Percentiles rank a stretch among this genome's conserved stretches.
Conservation (phyloP, 2,888 invertebrate genomes). For the Synanthedon myopaeformis region DNA sequence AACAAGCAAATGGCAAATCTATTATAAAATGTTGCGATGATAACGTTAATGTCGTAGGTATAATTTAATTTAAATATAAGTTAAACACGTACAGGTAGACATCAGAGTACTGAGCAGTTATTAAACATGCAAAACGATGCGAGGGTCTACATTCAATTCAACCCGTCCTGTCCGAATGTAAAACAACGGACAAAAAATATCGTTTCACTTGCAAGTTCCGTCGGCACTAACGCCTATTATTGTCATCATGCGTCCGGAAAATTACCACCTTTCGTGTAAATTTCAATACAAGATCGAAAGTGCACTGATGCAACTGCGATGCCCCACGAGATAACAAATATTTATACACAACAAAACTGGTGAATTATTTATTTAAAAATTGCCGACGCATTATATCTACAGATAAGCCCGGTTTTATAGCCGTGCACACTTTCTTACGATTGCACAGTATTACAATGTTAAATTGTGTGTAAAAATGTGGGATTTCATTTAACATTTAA, state of each 20-base stretch:
- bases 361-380: not conserved
- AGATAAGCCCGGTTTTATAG: constrained; percentile 20
- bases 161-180: constrained; percentile 28
- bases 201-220: constrained; percentile 21
- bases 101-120: constrained; percentile 29
- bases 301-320: constrained; percentile 15
- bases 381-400: constrained; percentile 31
- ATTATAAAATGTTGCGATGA: too few relatives aligned
- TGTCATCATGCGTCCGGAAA: constrained; percentile 57
- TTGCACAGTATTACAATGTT: constrained; percentile 32
- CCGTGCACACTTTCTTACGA: constrained; percentile 23
- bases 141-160: constrained; percentile 10
- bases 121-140: constrained; percentile 37
- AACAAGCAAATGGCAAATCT: too few relatives aligned
- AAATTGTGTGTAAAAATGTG: constrained; percentile 47
- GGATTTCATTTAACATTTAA: too few relatives aligned
- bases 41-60: too few relatives aligned
- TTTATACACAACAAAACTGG: not conserved
- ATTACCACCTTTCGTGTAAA: constrained; percentile 60
- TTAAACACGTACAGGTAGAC: constrained; percentile 5
- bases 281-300: constrained; percentile 57
- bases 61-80: not conserved
- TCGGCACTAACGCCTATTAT: constrained; percentile 44
- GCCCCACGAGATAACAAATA: constrained; percentile 30
- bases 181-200: constrained; percentile 50